phyloP scores from a whole-genome alignment of 2,888 invertebrate species.

The Notocelia uddmanniana region DNA sequence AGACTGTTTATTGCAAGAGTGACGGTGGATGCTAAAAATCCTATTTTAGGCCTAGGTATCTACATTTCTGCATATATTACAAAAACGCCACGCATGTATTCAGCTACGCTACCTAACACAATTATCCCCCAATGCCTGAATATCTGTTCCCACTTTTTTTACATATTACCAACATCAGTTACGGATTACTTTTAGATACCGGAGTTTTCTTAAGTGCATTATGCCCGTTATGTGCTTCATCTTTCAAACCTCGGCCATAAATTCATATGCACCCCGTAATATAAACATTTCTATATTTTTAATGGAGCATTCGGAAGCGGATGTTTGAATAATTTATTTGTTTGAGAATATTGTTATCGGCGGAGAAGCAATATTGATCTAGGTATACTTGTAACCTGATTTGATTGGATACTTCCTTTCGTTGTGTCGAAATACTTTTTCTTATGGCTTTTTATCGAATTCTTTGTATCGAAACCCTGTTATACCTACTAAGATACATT shows the following conservation, averaged over 20 bases:
- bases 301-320: constrained; percentile 57
- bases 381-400: constrained; percentile 8
- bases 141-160: not conserved
- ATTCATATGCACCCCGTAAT: constrained; percentile 50
- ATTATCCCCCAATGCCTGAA: no score
- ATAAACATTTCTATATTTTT: constrained; percentile 47
- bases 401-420: constrained; percentile 6
- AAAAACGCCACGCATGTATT: no score
- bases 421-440: not conserved
- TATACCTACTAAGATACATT: not conserved
- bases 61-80: no score
- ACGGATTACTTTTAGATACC: not conserved
- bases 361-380: constrained; percentile 17
- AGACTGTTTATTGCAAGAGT: no score
- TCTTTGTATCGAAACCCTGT: not conserved
- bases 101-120: no score
- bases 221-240: constrained; percentile 12
- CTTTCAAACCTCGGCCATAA: constrained; percentile 45
- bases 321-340: constrained; percentile 56
- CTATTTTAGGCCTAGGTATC: no score
- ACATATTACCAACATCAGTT: not conserved
- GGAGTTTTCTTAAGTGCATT: constrained; percentile 23
- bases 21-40: no score
- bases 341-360: constrained; percentile 32
- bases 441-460: not conserved